phyloP scores from a whole-genome alignment of 2,797 vertebrate species.

The Mormyrops attenuatus region DNA sequence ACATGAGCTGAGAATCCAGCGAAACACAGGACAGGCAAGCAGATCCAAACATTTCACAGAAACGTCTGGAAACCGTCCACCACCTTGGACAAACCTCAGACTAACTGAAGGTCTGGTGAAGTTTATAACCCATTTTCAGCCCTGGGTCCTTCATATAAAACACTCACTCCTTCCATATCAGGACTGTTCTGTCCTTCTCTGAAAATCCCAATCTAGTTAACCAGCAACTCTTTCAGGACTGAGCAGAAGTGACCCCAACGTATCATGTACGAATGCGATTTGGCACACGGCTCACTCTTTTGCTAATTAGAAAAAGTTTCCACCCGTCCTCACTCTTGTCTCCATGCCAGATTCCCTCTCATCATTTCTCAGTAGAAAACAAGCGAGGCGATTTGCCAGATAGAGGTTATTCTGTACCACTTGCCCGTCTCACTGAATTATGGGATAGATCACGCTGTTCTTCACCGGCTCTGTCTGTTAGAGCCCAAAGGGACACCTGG shows the following conservation, averaged over 20 bases:
- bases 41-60: neutral
- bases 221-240: neutral
- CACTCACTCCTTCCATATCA: neutral
- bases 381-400: neutral
- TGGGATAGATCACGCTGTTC: conserved; percentile 16
- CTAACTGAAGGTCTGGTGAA: neutral
- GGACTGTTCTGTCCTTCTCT: neutral
- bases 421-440: neutral
- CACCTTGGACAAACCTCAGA: neutral
- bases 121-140: neutral
- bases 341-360: neutral
- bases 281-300: neutral
- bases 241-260: neutral
- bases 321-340: neutral
- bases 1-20: neutral
- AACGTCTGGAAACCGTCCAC: neutral
- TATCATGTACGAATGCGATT: neutral
- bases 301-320: neutral
- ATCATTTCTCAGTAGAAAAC: neutral
- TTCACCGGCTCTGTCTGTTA: neutral
- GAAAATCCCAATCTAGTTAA: neutral
- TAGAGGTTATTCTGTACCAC: conserved; percentile 9
- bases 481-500: neutral
- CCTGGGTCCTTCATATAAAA: neutral
- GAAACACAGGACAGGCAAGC: neutral